Base-by-base conservation (phyloP, 2,888 invertebrate genomes). In the Clanis bilineata region DNA sequence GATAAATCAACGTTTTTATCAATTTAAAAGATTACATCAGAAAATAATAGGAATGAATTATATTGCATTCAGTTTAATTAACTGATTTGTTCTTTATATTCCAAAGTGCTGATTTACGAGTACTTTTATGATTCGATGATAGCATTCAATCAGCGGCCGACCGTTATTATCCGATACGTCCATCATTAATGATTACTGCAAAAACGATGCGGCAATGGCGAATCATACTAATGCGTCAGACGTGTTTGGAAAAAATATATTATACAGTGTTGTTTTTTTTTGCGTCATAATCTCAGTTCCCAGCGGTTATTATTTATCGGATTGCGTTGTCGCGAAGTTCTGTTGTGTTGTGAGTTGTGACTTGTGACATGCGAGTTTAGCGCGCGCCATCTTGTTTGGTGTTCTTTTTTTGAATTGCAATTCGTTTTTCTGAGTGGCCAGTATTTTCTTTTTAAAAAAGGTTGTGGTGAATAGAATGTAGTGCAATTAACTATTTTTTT, bases 261-360 rank as follows among this genome's bases (percentile, higher is more conserved):
- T 1, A 36, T 22, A n/a, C n/a, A n/a, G 44, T 44, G 45, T 25
- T 32, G 51, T 32, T 32, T 28, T 32, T 18, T 47, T 47, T 51
- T 32, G n/a, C 15, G 28, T 51, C 51, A 51, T 51, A 51, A 32
- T 51, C 51, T 32, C 32, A 51, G 18, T 32, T 51, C 51, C 51
- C 32, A 51, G 18, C 51, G 51, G 47, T 51, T 18, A 51, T 51
- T 51, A 32, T 32, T 51, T 51, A 51, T 51, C 18, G 51, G 7
- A 32, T 51, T 18, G 51, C 28, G 51, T 32, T 51, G 32, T 51
- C 51, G 18, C 22, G 23, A 25, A 22, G 45, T 32, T 32, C 51
- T 28, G 18, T 21, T 47, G 44, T 43, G 45, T 45, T 47, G 47
- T 44, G 22, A n/a, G n/a, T n/a, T n/a, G n/a, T n/a, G n/a, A n/a